These are phyloP conservation scores for Paracentrotus lividus DNA, from an alignment of 53 echinoderm and acorn worm species.

Conservation along the genomic window DNA sequence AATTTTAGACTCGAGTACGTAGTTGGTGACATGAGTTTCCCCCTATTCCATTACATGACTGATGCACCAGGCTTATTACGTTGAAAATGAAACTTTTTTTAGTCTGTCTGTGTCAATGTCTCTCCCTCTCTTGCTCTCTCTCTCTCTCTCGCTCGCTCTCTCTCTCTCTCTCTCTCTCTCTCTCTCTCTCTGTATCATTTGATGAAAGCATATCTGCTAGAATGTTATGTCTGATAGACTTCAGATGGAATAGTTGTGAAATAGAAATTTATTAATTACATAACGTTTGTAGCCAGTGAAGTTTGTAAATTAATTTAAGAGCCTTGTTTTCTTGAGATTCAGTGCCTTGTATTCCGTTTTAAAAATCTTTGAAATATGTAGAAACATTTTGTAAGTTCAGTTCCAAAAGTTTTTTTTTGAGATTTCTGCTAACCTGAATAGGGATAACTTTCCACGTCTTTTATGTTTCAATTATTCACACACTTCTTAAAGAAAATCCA, in stretches of 20 bases:
- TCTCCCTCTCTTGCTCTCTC: no score
- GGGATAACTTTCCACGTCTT: not conserved
- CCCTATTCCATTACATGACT: not conserved
- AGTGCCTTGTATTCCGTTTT: no score
- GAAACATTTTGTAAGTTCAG: not conserved
- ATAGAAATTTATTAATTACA: not conserved
- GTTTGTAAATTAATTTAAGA: not conserved
- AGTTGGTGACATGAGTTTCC: constrained; percentile 21
- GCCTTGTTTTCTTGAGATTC: not conserved
- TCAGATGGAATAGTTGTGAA: not conserved
- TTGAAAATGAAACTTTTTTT: not conserved
- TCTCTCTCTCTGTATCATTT: no score
- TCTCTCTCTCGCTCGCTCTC: no score
- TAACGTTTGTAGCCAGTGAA: not conserved
- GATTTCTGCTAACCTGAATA: not conserved
- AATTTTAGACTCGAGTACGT: not conserved
- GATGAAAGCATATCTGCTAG: not conserved
- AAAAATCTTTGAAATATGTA: not conserved
- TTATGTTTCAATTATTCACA: not conserved
- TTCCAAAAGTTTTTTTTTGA: not conserved
- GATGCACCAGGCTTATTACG: not conserved
- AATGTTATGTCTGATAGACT: not conserved
- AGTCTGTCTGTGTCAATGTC: not conserved
- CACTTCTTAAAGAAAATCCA: not conserved
- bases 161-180: no score